Conservation (phyloP, 2,797 vertebrate species). For the Chelonia mydas region DNA sequence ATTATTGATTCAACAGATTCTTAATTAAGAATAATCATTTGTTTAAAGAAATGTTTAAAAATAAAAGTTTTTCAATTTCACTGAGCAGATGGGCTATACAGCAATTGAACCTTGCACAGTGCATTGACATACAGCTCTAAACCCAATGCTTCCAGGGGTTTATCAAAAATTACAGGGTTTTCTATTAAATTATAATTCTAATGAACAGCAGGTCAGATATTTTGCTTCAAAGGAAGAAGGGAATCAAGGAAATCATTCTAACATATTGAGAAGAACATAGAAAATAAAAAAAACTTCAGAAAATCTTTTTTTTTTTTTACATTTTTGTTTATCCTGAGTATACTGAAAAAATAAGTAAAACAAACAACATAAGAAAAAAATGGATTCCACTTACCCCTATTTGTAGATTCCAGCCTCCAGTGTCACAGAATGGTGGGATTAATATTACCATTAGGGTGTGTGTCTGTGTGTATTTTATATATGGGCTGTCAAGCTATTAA, state of each 20-base stretch:
- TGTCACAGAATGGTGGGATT: background rate
- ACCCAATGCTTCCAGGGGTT: slow-evolving; percentile 12
- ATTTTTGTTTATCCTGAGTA: background rate
- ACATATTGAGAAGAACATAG: background rate
- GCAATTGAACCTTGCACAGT: background rate
- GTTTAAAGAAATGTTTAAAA: background rate
- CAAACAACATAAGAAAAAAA: background rate
- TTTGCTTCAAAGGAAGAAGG: slow-evolving; percentile 20
- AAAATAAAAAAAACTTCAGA: background rate
- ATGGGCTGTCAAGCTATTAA: too few species aligned
- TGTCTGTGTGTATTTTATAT: too few species aligned
- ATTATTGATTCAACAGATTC: background rate
- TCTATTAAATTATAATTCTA: slow-evolving; percentile 43
- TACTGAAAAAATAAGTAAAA: background rate
- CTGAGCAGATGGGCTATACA: background rate
- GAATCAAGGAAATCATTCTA: background rate
- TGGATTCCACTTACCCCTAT: background rate
- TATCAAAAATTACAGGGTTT: background rate
- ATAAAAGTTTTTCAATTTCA: background rate
- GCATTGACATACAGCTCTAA: background rate
- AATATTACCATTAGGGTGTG: too few species aligned
- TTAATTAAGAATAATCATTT: background rate
- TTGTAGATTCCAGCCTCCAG: background rate
- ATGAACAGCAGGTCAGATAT: slow-evolving; percentile 12
- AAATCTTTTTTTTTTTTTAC: background rate